Evolutionary conservation across 2,113 vertebrate species (phyloP).

Genomic region (Ceyx cyanopectus): DNA sequence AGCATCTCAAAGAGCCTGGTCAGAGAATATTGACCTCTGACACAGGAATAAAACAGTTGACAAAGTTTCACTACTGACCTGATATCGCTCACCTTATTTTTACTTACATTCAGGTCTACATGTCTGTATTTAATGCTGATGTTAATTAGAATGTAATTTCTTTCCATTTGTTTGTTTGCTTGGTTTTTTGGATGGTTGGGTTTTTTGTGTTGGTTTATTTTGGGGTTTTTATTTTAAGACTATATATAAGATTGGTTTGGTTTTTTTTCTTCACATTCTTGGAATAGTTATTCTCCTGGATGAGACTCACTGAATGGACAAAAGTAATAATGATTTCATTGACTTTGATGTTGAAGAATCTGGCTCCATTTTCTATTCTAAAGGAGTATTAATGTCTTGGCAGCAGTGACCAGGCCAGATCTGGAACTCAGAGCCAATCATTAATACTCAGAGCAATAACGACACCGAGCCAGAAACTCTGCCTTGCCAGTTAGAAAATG

Average conservation of each 20-base stretch:
- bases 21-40: too few relatives aligned
- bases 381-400: constrained; percentile 17
- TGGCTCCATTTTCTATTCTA: not conserved
- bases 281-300: rapidly evolving
- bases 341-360: not conserved
- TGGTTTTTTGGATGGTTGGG: too few relatives aligned
- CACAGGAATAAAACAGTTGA: too few relatives aligned
- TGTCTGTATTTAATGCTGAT: too few relatives aligned
- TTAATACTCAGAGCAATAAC: not conserved
- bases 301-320: not conserved
- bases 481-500: constrained; percentile 23
- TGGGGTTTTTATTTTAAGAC: not conserved
- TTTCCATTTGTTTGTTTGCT: rapidly evolving
- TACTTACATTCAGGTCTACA: too few relatives aligned
- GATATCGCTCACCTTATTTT: too few relatives aligned
- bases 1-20: too few relatives aligned
- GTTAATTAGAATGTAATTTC: too few relatives aligned
- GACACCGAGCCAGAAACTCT: not conserved
- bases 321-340: not conserved
- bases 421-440: not conserved
- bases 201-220: not conserved
- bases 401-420: not conserved
- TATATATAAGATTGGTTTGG: not conserved
- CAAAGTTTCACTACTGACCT: too few relatives aligned
- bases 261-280: not conserved